These are phyloP conservation scores for Drosophila subobscura DNA, from an alignment of 1,140 invertebrate species.

Conservation along the genomic window DNA sequence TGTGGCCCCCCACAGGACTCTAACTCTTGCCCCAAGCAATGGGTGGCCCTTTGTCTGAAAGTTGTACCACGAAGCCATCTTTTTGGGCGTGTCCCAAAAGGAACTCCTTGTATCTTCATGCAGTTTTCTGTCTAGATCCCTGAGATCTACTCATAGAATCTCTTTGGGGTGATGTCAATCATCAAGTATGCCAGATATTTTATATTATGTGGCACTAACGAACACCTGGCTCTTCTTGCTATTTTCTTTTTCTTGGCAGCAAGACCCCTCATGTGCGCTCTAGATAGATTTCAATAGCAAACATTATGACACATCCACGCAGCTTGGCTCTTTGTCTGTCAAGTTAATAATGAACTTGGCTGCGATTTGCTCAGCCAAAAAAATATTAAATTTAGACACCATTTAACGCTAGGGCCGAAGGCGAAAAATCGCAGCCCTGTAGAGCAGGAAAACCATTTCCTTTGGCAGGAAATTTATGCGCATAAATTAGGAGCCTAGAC, in stretches of 20 bases:
- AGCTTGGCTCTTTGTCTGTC: slow-evolving; percentile 22
- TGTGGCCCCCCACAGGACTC: too few relatives aligned
- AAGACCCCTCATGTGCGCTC: slow-evolving; percentile 26
- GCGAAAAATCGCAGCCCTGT: slow-evolving; percentile 31
- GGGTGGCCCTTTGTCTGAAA: slow-evolving; percentile 37
- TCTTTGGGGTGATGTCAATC: slow-evolving; percentile 62
- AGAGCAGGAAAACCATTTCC: slow-evolving; percentile 30
- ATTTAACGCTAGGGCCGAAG: slow-evolving; percentile 21
- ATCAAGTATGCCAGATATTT: slow-evolving; percentile 59
- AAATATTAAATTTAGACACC: slow-evolving; percentile 40
- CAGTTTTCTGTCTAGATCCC: neutral
- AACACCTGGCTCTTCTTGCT: slow-evolving; percentile 51
- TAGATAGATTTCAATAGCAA: slow-evolving; percentile 67
- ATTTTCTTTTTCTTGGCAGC: slow-evolving; percentile 28
- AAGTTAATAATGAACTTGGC: slow-evolving; percentile 61
- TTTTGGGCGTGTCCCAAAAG: slow-evolving; percentile 38
- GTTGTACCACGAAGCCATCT: neutral
- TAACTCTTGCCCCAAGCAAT: neutral
- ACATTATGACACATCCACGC: slow-evolving; percentile 53
- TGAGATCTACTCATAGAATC: slow-evolving; percentile 1
- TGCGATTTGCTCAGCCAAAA: slow-evolving; percentile 14
- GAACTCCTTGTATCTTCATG: neutral
- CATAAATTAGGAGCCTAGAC: slow-evolving; percentile 46
- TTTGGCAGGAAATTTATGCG: slow-evolving; percentile 30
- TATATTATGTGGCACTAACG: slow-evolving; percentile 40